Evolutionary conservation across 2,113 vertebrate species (phyloP), one percentile per base, ranked within the genome.

Genomic region (Uropsilus gracilis): DNA sequence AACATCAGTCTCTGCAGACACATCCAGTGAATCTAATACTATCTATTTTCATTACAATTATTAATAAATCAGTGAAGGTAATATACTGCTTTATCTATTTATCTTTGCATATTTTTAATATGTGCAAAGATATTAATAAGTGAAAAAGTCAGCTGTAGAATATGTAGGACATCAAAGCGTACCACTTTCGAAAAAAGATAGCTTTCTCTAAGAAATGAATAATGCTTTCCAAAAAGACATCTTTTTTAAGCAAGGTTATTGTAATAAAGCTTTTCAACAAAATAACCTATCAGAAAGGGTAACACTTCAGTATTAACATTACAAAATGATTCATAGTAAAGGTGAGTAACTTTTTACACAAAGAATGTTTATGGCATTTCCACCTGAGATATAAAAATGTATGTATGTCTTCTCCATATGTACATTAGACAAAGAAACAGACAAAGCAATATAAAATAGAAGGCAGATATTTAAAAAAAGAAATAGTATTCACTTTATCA

Each of bases 151-250:
- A n/a, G n/a, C n/a, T n/a, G n/a, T n/a, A n/a, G n/a, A n/a, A n/a
- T n/a, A n/a, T n/a, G n/a, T n/a, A n/a, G n/a, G n/a, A n/a, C n/a
- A n/a, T n/a, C n/a, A n/a, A n/a, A n/a, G n/a, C n/a, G n/a, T n/a
- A n/a, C n/a, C n/a, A n/a, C n/a, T n/a, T n/a, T n/a, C n/a, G n/a
- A n/a, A n/a, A n/a, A n/a, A n/a, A n/a, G n/a, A n/a, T n/a, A n/a
- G 24, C 10, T 94, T 92, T 94, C 94, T 78, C 61, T 82, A 77
- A 50, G n/a, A 92, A 89, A 89, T 55, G 77, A 75, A 71, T 14
- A 26, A 68, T 39, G 14, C 30, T 95, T 63, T 90, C 66, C 63
- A 89, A 91, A 95, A 68, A 34, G 26, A 90, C 37, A 86, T 8
- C 7, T 24, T 87, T 92, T 69, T 69, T 24, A 73, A 64, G 61